Evolutionary conservation across 2,888 invertebrate genomes (phyloP).

Genomic region (Calliphora vomitoria): DNA sequence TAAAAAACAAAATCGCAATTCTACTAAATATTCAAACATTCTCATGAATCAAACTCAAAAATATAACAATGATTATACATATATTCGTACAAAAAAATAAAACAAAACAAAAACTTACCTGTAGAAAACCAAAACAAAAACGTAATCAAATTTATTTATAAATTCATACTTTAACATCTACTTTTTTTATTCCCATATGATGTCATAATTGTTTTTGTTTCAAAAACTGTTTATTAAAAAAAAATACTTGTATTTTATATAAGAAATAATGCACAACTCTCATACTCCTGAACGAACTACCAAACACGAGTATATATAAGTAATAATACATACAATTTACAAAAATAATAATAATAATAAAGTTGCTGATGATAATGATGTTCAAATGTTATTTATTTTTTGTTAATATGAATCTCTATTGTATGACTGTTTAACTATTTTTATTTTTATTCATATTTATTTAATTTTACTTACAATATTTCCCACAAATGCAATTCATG

Average conservation of each 20-base stretch:
- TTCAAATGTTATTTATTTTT: constrained; percentile 26
- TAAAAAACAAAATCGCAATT: neutral
- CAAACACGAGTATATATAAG: constrained; percentile 18
- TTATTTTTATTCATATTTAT: constrained; percentile 36
- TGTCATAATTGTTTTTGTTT: constrained; percentile 46
- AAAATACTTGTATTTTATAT: constrained; percentile 6
- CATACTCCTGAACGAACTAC: neutral
- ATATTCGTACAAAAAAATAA: neutral
- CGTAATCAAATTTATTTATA: neutral
- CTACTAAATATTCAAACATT: neutral
- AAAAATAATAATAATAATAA: neutral
- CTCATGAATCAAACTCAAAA: constrained; percentile 23
- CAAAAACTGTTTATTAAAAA: neutral
- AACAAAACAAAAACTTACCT: neutral
- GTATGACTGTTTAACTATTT: constrained; percentile 28
- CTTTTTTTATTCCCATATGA: constrained; percentile 53
- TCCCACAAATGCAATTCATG: constrained; percentile 65
- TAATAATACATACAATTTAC: constrained; percentile 1
- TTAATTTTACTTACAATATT: constrained; percentile 31
- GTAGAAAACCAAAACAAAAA: constrained; percentile 27
- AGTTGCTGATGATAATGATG: constrained; percentile 25
- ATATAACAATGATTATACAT: constrained; percentile 32
- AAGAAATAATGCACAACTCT: constrained; percentile 14
- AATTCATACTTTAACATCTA: neutral
- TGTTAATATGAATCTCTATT: constrained; percentile 27